Evolutionary conservation across 2,888 invertebrate species (phyloP), one percentile per base, ranked within the genome.

Genomic region (Octonoba sinensis): DNA sequence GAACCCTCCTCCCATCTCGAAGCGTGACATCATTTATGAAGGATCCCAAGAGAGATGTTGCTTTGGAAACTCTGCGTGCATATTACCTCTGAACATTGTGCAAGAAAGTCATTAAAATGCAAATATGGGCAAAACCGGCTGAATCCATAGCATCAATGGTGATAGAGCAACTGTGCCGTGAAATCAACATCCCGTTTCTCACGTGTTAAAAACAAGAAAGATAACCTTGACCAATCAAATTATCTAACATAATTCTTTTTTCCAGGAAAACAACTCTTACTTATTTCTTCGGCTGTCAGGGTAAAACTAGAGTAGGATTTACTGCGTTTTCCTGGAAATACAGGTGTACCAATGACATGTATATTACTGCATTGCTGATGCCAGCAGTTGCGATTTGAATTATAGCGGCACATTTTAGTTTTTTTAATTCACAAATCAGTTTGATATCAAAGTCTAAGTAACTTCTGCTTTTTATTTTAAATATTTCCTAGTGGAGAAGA

Each of bases 141-240:
- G 8, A n/a, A n/a, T 54, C 18, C n/a, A 16, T 20, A 54, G n/a
- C 54, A 54, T 54, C 54, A 54, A 20, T 36, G 20, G 20, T 20
- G 54, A 18, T 54, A 54, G 20, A n/a, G n/a, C 54, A 54, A 18
- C 54, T 54, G 20, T 54, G 54, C n/a, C 54, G 54, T 54, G 18
- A 18, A 20, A 54, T 54, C 15, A n/a, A n/a, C 54, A 54, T 54
- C 54, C 54, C 54, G 54, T 54, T 54, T 54, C 54, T 18, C 54
- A 54, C 54, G 16, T n/a, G 18, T 36, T 3, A 15, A 16, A 13
- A 54, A 20, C n/a, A 54, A 36, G 36, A 20, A 54, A n/a, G 8
- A 54, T n/a, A 54, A 16, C 54, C 54, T 54, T 54, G 54, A 54
- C 54, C 54, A 54, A 54, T 20, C n/a, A 20, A 54, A 54, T 54